Evolutionary conservation across 2,113 vertebrate genomes (phyloP), one percentile per base, ranked within the genome.

Genomic region (Perccottus glenii): DNA sequence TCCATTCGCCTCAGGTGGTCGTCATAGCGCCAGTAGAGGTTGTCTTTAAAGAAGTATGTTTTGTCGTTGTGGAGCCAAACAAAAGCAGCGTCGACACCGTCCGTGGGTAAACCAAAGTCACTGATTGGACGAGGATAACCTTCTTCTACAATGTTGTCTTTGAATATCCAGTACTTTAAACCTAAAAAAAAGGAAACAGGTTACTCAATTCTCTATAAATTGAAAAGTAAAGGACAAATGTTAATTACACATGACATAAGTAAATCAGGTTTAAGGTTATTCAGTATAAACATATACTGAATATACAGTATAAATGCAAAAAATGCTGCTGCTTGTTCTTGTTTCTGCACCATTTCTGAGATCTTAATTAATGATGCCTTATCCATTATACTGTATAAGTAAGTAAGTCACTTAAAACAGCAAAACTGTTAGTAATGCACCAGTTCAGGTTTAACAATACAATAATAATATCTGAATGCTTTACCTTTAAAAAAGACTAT

Each of bases 401-500:
- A n/a, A 44, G 6, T 11, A 7, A 60, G 49, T 52, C 16, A 52
- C 11, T 33, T 52, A 33, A 52, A 52, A 11, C n/a, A 32, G 11
- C 49, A 33, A 27, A 3, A 27, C 19, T 27, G 19, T 27, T 27
- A 27, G 3, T 27, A 3, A 27, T 27, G 19, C 19, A 27, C 19
- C 19, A 27, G 19, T 27, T 27, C 19, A 27, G 19, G 19, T 27
- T 27, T 27, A 27, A 27, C 1, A 27, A 27, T 2, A 27, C 19
- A 27, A 27, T 27, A 27, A 27, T 1, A 27, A 27, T 27, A 27
- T 3, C 19, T 43, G 6, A 11, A 6, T 32, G 27, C 9, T n/a
- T 81, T 87, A 99, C 98, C 98, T 96, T 96, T 96, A 80, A 99
- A 98, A 89, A 99, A 99, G 53, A 99, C 91, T 0, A 99, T 99